Percentiles rank a stretch among this genome's conserved stretches.
Evolutionary conservation across 2,888 invertebrate genomes (phyloP).

Genomic region (Odontocolon sp.): DNA sequence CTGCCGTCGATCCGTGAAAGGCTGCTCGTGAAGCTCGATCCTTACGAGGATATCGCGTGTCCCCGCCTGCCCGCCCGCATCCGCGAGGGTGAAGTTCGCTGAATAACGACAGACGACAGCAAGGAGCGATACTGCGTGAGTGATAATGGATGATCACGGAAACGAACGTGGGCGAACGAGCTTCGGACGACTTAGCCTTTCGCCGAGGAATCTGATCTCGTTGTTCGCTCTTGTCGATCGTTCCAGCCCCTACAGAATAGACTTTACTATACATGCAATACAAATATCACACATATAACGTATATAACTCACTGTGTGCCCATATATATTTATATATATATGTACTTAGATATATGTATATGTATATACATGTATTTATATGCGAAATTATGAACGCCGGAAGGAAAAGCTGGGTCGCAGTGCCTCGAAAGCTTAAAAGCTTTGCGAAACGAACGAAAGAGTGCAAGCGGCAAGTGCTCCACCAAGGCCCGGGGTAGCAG

Average conservation of each 20-base stretch:
- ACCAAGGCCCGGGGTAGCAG: neutral
- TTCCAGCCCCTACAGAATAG: neutral
- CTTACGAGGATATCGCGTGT: slow-evolving; percentile 60
- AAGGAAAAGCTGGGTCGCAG: no score
- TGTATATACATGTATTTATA: no score
- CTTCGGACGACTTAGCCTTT: slow-evolving; percentile 36
- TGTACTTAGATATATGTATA: no score
- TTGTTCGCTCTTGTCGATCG: slow-evolving; percentile 12
- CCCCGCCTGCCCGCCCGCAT: neutral
- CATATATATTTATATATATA: no score
- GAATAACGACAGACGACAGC: slow-evolving; percentile 40
- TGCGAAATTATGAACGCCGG: no score
- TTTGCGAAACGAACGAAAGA: neutral
- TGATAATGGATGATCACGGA: slow-evolving; percentile 58
- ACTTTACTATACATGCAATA: neutral
- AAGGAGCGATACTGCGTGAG: slow-evolving; percentile 42
- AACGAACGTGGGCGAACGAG: slow-evolving; percentile 45
- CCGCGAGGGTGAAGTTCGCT: slow-evolving; percentile 23
- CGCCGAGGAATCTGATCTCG: slow-evolving; percentile 19
- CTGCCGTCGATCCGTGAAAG: slow-evolving; percentile 36
- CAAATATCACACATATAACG: neutral
- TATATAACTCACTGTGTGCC: neutral
- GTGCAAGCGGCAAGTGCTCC: neutral
- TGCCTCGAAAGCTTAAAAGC: neutral
- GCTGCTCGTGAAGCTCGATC: slow-evolving; percentile 55